Conservation (phyloP, 92 coral and sea anemone species). For the Porites lobata region DNA sequence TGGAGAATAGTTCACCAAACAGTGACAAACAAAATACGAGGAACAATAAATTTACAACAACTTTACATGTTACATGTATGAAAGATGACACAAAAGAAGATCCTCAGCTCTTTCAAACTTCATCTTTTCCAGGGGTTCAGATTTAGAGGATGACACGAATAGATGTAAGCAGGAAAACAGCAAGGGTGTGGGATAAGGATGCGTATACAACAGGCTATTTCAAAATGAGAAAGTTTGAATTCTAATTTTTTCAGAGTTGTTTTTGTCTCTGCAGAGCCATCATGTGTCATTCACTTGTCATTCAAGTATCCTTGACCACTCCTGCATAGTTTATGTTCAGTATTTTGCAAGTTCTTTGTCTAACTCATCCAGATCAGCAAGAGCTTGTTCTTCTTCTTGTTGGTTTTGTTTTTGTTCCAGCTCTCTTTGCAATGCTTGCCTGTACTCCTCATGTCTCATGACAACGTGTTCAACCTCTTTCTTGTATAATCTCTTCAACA, state of each 20-base stretch:
- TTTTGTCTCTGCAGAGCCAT: neutral
- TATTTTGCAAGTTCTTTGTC: slow-evolving; percentile 47
- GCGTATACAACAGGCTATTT: too few species aligned
- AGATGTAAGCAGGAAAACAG: too few species aligned
- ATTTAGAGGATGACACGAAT: too few species aligned
- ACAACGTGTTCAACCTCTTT: slow-evolving; percentile 94
- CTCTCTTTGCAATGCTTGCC: slow-evolving; percentile 92
- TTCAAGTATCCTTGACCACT: neutral
- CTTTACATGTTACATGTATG: too few species aligned
- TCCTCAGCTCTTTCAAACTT: too few species aligned
- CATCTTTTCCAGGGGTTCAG: too few species aligned
- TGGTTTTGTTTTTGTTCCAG: slow-evolving; percentile 71
- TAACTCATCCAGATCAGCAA: slow-evolving; percentile 68
- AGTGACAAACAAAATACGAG: too few species aligned
- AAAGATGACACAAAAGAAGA: too few species aligned
- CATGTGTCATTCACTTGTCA: neutral
- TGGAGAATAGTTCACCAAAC: too few species aligned
- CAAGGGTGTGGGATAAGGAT: too few species aligned
- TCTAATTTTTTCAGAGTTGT: neutral
- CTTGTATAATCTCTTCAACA: slow-evolving; percentile 91
- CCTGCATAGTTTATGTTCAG: neutral
- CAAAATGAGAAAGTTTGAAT: neutral
- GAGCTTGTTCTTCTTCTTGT: slow-evolving; percentile 50
- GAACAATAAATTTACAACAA: too few species aligned
- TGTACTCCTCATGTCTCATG: slow-evolving; percentile 88